A percentile compares a stretch with the other conserved stretches of the same genome.
Conservation (phyloP, 2,113 vertebrate genomes). For the Arizona elegans region DNA sequence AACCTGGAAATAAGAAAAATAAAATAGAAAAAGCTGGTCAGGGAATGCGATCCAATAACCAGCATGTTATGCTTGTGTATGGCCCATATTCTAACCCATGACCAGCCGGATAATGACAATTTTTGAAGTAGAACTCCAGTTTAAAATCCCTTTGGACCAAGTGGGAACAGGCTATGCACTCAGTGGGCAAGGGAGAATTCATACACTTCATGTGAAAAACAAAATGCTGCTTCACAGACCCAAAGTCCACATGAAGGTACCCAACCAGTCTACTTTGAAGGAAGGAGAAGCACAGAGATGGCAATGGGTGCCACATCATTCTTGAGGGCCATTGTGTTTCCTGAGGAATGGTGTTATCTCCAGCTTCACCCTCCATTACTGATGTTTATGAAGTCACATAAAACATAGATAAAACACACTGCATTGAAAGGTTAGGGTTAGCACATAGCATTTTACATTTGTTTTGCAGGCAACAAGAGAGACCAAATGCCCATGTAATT, state of each 20-base stretch:
- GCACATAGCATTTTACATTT: background rate
- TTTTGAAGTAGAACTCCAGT: background rate
- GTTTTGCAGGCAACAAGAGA: background rate
- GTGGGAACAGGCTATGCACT: no score
- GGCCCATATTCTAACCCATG: background rate
- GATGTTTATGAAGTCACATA: background rate
- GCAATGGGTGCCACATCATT: background rate
- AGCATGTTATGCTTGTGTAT: background rate
- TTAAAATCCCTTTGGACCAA: background rate
- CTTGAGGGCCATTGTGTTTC: background rate
- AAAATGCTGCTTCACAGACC: background rate
- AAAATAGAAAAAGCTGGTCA: background rate
- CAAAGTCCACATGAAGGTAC: background rate
- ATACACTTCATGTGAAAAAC: background rate
- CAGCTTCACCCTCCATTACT: background rate
- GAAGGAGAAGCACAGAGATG: background rate
- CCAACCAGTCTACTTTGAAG: background rate
- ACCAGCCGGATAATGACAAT: background rate
- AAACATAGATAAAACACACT: background rate
- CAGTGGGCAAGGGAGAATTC: background rate
- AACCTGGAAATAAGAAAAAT: constrained; percentile 1
- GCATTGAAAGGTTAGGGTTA: background rate
- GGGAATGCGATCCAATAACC: background rate
- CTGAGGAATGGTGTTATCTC: background rate
- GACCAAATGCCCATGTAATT: background rate